Evolutionary conservation across 2,888 invertebrate genomes (phyloP), one percentile per base, ranked within the genome.

Genomic region (Pomacea canaliculata): DNA sequence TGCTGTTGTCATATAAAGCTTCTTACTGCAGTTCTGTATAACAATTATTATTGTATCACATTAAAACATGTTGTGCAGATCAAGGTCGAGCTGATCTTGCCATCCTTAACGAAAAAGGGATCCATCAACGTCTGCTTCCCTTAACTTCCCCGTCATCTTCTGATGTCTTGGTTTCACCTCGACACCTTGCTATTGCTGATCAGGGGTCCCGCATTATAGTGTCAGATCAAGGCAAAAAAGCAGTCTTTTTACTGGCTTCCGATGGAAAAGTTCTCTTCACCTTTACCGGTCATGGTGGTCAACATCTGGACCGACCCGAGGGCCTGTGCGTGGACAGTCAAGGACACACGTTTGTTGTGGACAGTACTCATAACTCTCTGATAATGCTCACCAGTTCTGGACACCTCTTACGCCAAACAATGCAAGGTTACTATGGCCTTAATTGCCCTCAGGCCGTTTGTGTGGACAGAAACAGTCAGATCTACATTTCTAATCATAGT

Each of bases 161-260:
- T 37, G 56, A 60, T 27, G 56, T 67, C 16, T 62, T 74, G 0
- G 74, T 69, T 23, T 74, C 69, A 48, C 74, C 74, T 10, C 74
- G 74, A 18, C 74, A 74, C 27, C 51, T 56, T 56, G 51, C 51
- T 16, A 56, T 16, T 56, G 51, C 51, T 56, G 51, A 10, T 16
- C 12, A 56, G 16, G 51, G 51, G 7, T 13, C 51, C 51, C 51
- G 8, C 16, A 56, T 56, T 56, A 2, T 74, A 8, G 74, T 74
- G 16, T 27, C 68, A 5, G 74, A 74, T 18, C 74, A 74, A 23
- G 74, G 74, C 16, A 74, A 74, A 62, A 74, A 74, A 62, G 74
- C 69, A 0, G 48, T 69, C 48, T 48, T 69, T 46, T 37, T 37
- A 13, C 27, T 48, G 23, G 23, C 48, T 62, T 48, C 46, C 4